Evolutionary conservation across 2,797 vertebrate genomes (phyloP), one percentile per base, ranked within the genome.

Genomic region (Hafferia zeledoni): DNA sequence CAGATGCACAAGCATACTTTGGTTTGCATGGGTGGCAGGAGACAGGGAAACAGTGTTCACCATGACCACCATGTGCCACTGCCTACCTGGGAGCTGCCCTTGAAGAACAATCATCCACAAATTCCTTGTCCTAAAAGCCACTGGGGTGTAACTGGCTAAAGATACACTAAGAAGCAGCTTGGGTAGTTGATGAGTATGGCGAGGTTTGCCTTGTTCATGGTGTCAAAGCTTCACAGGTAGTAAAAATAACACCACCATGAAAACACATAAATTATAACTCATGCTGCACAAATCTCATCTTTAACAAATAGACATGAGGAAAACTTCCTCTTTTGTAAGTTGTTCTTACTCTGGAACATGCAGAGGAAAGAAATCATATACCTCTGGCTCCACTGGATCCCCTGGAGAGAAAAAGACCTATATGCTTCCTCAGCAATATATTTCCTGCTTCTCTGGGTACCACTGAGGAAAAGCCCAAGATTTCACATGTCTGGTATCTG

Each of bases 111-210:
- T 30, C 31, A 60, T 55, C 35, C 60, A 18, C 13, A 53, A 60
- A 89, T 61, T 50, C 56, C n/a, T 74, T 80, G 52, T 50, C 37
- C 63, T 71, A 20, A 22, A 39, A 65, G 37, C 9, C 60, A 37
- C 39, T 10, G 22, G 39, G 25, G 13, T 69, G n/a, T 71, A 55
- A 41, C 18, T 77, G 81, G 28, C 33, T 83, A n/a, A 65, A 85
- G 53, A 10, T 35, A 30, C 9, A 15, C 7, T 43, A 33, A 18
- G 47, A 67, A 89, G 23, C 39, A 77, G 18, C 24, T 77, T 30
- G 7, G 1, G 6, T 20, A 50, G 11, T 10, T 30, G 22, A 57
- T 0, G 1, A 57, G n/a, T 25, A 15, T 39, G 46, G 22, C n/a
- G 60, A 25, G 2, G 28, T 46, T 85, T 64, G 33, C 11, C 35